A percentile compares a stretch with the other conserved stretches of the same genome.
These are phyloP conservation scores for Tyto alba DNA, from an alignment of 2,113 vertebrate genomes.

Conservation along the genomic window DNA sequence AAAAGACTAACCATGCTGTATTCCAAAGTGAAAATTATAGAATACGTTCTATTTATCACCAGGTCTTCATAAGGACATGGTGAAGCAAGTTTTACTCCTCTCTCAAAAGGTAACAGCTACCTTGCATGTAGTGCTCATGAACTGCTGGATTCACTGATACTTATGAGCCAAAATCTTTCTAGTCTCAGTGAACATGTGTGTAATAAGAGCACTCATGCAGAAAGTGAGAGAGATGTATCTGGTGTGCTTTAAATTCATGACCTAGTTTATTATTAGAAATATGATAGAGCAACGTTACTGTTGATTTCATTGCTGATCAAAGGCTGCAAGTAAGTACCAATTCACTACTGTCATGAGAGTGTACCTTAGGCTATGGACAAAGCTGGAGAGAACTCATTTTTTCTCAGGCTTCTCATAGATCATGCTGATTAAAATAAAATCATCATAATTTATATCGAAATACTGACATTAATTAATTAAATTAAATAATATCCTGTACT, in stretches of 20 bases:
- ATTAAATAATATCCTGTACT: background rate
- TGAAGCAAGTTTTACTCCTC: background rate
- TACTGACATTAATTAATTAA: background rate
- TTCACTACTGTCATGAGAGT: background rate
- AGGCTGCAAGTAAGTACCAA: background rate
- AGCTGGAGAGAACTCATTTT: background rate
- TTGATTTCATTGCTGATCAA: background rate
- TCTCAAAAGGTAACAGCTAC: background rate
- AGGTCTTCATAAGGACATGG: background rate
- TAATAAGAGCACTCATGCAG: background rate
- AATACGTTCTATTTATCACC: background rate
- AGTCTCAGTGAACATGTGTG: background rate
- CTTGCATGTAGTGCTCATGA: background rate
- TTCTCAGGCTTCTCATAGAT: background rate
- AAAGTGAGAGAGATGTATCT: background rate
- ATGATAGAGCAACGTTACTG: background rate
- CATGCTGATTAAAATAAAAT: background rate
- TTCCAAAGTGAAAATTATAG: background rate
- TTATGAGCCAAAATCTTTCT: background rate
- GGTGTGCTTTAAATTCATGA: background rate
- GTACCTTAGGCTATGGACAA: fast-evolving
- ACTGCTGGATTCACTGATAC: background rate
- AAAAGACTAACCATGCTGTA: background rate
- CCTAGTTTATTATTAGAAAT: background rate
- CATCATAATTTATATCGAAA: background rate